These are phyloP conservation scores for Caenorhabditis elegans DNA, from an alignment of 1,140 invertebrate species.

Conservation along the genomic window DNA sequence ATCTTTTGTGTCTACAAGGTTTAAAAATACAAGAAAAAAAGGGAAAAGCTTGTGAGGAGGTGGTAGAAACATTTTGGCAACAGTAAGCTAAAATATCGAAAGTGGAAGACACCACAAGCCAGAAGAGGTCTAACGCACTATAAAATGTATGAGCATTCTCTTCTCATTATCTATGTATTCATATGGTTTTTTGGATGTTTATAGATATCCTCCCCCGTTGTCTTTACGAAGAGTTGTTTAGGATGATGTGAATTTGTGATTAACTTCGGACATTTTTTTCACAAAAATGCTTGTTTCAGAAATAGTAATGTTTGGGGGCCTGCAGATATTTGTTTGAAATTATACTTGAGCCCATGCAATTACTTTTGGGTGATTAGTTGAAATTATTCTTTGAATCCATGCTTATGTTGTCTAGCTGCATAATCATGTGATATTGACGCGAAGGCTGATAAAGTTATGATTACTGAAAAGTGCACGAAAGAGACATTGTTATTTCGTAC, in stretches of 20 bases:
- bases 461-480: no score
- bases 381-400: no score
- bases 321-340: no score
- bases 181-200: constrained; percentile 11
- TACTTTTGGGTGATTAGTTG: no score
- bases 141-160: neutral
- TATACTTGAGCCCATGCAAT: no score
- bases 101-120: neutral
- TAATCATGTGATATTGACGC: no score
- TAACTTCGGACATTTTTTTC: neutral
- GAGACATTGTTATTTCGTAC: no score
- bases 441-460: no score
- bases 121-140: neutral
- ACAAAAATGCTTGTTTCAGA: no score
- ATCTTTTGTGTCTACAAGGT: neutral
- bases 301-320: no score
- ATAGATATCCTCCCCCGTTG: neutral
- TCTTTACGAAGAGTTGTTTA: neutral
- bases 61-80: neutral
- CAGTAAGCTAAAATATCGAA: neutral
- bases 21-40: neutral
- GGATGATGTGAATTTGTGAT: neutral
- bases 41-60: neutral
- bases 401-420: no score
- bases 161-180: neutral